These are phyloP conservation scores for Argentina silus DNA, from an alignment of 2,797 vertebrate genomes.

Conservation along the genomic window DNA sequence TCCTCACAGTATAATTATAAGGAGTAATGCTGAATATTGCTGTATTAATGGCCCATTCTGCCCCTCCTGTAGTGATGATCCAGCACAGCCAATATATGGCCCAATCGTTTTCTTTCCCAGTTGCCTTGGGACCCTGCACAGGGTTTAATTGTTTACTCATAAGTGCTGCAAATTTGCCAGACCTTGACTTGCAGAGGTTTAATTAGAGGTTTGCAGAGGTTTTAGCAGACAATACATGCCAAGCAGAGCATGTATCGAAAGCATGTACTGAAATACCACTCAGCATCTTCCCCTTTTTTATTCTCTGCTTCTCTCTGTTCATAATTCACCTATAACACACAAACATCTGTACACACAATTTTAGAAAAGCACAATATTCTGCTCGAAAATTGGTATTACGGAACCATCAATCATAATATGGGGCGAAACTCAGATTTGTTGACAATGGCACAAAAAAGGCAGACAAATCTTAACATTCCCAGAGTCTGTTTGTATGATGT, in stretches of 20 bases:
- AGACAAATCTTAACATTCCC: too few relatives aligned
- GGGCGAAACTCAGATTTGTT: background rate
- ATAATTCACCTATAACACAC: background rate
- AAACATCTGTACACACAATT: background rate
- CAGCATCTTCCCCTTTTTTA: background rate
- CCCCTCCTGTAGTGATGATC: too few relatives aligned
- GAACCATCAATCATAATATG: background rate
- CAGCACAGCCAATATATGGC: background rate
- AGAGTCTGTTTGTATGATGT: too few relatives aligned
- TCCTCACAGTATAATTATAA: too few relatives aligned
- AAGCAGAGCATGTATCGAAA: slow-evolving; percentile 24
- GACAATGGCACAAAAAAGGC: background rate
- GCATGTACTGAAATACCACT: slow-evolving; percentile 30
- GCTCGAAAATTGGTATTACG: background rate
- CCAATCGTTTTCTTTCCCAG: background rate
- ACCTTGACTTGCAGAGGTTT: slow-evolving; percentile 31
- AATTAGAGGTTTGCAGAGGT: slow-evolving; percentile 25
- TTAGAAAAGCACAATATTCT: background rate
- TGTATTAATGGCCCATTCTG: too few relatives aligned
- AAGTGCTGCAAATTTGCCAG: slow-evolving; percentile 25
- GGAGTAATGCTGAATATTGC: too few relatives aligned
- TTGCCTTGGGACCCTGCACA: slow-evolving; percentile 30
- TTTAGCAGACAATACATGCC: slow-evolving; percentile 27
- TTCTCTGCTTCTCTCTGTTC: background rate
- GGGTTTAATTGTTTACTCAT: slow-evolving; percentile 20